Percentiles rank a stretch among this genome's conserved stretches.
These are phyloP conservation scores for Sinhomidia bicolor DNA, from an alignment of 2,888 invertebrate species.

Conservation along the genomic window DNA sequence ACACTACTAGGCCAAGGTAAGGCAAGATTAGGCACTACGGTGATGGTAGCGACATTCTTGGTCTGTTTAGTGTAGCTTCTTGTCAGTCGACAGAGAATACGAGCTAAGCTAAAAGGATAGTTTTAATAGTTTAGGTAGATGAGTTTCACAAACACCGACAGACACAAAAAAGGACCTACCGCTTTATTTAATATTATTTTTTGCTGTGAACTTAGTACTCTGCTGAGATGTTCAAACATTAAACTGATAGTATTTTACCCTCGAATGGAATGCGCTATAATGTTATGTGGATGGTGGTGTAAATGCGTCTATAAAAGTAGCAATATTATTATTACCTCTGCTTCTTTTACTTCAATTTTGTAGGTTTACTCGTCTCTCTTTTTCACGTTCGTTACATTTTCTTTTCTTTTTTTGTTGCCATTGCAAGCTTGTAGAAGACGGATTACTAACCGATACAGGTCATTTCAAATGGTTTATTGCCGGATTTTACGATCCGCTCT, in stretches of 20 bases:
- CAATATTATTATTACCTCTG: background rate
- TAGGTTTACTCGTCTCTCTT: no score
- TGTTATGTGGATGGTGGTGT: background rate
- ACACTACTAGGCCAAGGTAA: no score
- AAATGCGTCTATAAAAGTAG: slow-evolving; percentile 32
- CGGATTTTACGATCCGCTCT: slow-evolving; percentile 61
- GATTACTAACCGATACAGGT: slow-evolving; percentile 66
- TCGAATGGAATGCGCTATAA: background rate
- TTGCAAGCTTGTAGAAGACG: no score
- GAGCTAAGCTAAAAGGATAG: background rate
- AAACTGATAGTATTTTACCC: slow-evolving; percentile 17
- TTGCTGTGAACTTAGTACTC: no score
- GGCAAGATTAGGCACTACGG: no score
- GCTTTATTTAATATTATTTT: no score
- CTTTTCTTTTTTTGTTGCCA: no score
- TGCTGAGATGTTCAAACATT: slow-evolving; percentile 17
- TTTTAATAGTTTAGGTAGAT: no score
- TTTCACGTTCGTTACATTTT: no score
- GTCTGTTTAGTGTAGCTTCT: no score
- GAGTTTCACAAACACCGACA: background rate
- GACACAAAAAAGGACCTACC: background rate
- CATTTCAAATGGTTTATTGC: slow-evolving; percentile 69
- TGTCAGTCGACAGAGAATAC: background rate
- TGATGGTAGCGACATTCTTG: no score
- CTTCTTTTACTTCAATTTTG: no score